These are phyloP conservation scores for Perithous albicinctus DNA, from an alignment of 2,888 invertebrate species.

Conservation along the genomic window DNA sequence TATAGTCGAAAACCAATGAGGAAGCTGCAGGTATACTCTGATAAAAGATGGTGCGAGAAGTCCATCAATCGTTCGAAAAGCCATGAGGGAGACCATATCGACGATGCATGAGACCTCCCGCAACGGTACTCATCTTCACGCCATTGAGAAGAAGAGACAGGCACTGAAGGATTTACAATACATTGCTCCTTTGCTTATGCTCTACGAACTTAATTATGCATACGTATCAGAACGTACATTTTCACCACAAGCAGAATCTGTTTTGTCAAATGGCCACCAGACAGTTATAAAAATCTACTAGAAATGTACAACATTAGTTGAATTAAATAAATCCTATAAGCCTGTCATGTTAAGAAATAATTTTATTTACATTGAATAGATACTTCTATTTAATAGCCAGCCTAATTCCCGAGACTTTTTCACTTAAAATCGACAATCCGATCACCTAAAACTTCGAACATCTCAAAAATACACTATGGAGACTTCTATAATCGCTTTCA, in stretches of 20 bases:
- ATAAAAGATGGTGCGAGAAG: slow-evolving; percentile 77
- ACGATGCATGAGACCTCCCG: slow-evolving; percentile 78
- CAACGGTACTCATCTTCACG: slow-evolving; percentile 83
- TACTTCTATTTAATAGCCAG: no score
- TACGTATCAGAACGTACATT: neutral
- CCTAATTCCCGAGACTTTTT: no score
- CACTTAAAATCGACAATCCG: no score
- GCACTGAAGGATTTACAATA: slow-evolving; percentile 39
- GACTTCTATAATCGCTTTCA: no score
- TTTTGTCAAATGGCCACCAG: neutral
- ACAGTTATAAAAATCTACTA: no score
- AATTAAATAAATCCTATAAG: no score
- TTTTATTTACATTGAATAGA: no score
- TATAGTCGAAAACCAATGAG: slow-evolving; percentile 34
- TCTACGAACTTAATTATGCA: slow-evolving; percentile 8
- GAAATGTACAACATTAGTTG: no score
- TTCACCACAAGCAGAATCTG: neutral
- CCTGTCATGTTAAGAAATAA: no score
- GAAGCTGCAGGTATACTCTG: slow-evolving; percentile 52
- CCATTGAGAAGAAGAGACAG: slow-evolving; percentile 64
- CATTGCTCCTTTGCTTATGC: neutral
- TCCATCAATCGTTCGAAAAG: slow-evolving; percentile 81
- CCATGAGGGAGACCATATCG: slow-evolving; percentile 73
- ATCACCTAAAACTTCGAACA: no score
- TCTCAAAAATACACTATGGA: no score